These are phyloP conservation scores for Hypomecis punctinalis DNA, from an alignment of 2,888 invertebrate species.

Conservation along the genomic window DNA sequence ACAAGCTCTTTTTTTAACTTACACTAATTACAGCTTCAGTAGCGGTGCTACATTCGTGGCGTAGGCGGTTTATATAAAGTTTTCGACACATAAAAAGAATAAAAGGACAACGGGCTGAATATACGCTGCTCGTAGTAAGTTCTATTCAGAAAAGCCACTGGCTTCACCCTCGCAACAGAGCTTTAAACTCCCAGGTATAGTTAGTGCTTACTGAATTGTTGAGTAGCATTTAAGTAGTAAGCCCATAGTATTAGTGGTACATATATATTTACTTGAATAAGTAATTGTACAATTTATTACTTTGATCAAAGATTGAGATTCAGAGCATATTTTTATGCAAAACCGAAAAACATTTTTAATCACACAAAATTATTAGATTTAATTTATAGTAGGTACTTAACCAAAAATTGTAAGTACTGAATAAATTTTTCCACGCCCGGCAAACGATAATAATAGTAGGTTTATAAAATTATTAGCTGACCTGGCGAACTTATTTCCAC, in stretches of 20 bases:
- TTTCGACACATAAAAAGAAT: slow-evolving; percentile 41
- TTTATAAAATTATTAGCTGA: no score
- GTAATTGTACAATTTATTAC: neutral
- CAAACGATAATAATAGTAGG: no score
- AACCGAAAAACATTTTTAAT: no score
- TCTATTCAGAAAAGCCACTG: slow-evolving; percentile 64
- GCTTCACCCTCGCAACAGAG: slow-evolving; percentile 60
- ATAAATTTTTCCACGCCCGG: no score
- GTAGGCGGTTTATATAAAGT: slow-evolving; percentile 41
- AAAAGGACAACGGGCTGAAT: slow-evolving; percentile 43
- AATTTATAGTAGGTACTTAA: no score
- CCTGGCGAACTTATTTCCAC: no score
- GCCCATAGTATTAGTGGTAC: slow-evolving; percentile 15
- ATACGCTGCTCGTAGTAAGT: slow-evolving; percentile 53
- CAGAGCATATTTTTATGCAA: no score
- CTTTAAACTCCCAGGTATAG: slow-evolving; percentile 62
- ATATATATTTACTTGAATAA: neutral
- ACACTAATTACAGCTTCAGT: no score
- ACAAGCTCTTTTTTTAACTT: no score
- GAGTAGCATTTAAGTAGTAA: slow-evolving; percentile 49
- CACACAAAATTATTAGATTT: no score
- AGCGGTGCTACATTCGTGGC: neutral
- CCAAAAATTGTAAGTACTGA: no score
- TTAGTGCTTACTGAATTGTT: slow-evolving; percentile 58
- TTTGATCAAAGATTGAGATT: neutral